A percentile compares a stretch with the other conserved stretches of the same genome.
These are phyloP conservation scores for crab-eating macaque (Macaca fascicularis) DNA, from an alignment of 2,113 vertebrate species.

Conservation along the genomic window T2T-MFA8v1.1 NC_088376.1:192256001-192256500, in stretches of 20 bases:
- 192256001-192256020: background rate
- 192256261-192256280: background rate
- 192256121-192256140: background rate
- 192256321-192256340: background rate
- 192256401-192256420: background rate
- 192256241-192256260: background rate
- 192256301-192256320: background rate
- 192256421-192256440: background rate
- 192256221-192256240: background rate
- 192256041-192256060: background rate
- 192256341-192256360: background rate
- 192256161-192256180: background rate
- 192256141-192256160: background rate
- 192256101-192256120: background rate
- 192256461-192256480: background rate
- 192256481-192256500: background rate
- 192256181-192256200: background rate
- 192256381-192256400: background rate
- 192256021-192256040: background rate
- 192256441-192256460: background rate
- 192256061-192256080: background rate
- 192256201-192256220: background rate
- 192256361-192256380: background rate
- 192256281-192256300: background rate
- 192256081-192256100: background rate